Conservation (phyloP, 2,888 invertebrate genomes). For the Patella ulyssiponensis region DNA sequence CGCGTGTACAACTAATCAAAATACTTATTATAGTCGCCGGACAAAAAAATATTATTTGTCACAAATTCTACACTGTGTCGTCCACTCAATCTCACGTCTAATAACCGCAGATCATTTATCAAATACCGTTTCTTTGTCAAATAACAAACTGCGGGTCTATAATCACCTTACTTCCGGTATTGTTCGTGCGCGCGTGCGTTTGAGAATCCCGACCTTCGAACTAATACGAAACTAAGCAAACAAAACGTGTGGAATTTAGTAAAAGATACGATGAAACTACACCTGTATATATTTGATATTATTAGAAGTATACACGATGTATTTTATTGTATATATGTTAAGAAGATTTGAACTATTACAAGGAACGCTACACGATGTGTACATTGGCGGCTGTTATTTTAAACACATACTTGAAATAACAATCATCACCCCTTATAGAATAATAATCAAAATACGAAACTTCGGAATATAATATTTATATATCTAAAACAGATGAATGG, state of each 20-base stretch:
- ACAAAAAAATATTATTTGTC: slow-evolving; percentile 7
- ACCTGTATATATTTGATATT: slow-evolving; percentile 9
- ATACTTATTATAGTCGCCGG: neutral
- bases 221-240: neutral
- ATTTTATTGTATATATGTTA: slow-evolving; percentile 8
- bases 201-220: neutral
- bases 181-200: slow-evolving; percentile 11
- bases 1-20: neutral
- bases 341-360: neutral
- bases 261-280: neutral
- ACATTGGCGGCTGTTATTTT: neutral
- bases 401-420: neutral
- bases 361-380: neutral
- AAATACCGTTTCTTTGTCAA: slow-evolving; percentile 1
- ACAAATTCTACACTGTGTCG: neutral
- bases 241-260: slow-evolving; percentile 1
- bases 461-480: too few species aligned
- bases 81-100: neutral
- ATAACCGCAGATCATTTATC: neutral
- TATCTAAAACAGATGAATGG: too few species aligned
- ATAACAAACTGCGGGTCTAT: slow-evolving; percentile 2
- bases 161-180: slow-evolving; percentile 7
- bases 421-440: neutral
- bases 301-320: neutral
- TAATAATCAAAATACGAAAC: too few species aligned